Conservation (phyloP, 2,113 vertebrate species). For the Paratilapia polleni region DNA sequence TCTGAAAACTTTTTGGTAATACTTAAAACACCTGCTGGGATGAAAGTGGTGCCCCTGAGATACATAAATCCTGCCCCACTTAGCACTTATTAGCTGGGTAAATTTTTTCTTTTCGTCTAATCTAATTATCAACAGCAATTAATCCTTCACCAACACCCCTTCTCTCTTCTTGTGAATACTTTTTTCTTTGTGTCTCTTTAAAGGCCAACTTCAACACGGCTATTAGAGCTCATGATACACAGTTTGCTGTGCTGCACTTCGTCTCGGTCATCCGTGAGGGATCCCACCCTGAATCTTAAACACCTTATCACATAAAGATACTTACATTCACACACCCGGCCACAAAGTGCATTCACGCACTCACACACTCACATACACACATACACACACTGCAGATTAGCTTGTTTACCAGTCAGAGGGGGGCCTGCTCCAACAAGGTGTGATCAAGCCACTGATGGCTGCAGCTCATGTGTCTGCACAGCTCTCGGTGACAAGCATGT, state of each 20-base stretch:
- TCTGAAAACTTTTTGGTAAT: background rate
- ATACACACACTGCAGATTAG: conserved; percentile 64
- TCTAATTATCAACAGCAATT: background rate
- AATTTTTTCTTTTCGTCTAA: background rate
- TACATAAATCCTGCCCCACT: background rate
- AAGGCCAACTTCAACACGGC: background rate
- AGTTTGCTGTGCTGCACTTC: conserved; percentile 16
- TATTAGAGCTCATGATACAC: conserved; percentile 19
- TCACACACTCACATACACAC: conserved; percentile 37
- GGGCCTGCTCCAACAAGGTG: conserved; percentile 66
- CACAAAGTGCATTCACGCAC: conserved; percentile 27
- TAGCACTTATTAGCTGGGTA: background rate
- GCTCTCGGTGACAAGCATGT: conserved; percentile 43
- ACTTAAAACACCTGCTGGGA: background rate
- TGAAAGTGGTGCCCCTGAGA: background rate
- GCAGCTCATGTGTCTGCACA: conserved; percentile 75
- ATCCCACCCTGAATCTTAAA: conserved; percentile 71
- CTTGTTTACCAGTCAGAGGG: conserved; percentile 77
- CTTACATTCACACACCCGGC: conserved; percentile 49
- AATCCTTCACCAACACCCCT: background rate
- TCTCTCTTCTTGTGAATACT: background rate
- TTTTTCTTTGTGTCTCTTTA: background rate
- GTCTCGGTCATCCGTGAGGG: conserved; percentile 30
- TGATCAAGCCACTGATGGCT: conserved; percentile 74
- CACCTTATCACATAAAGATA: conserved; percentile 65